Base-by-base conservation (phyloP, 2,113 vertebrate genomes). In the Sorex fumeus region DNA sequence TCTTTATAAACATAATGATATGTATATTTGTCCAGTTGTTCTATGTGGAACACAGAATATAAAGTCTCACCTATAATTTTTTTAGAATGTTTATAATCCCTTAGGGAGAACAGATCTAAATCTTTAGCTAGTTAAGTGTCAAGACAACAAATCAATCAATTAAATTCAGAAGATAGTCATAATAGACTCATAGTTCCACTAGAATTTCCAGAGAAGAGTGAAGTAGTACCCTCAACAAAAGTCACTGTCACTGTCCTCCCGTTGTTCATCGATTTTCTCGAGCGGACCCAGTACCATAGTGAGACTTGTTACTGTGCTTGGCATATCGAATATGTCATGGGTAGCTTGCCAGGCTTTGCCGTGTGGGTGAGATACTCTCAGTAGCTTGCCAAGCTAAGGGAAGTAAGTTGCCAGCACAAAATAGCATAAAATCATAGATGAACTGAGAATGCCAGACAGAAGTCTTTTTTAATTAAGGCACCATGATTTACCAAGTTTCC, bases 141-240 rank as follows among this genome's bases (percentile, higher is more conserved):
- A 91, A 94, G 43, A 87, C 70, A 80, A 71, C 86, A 16, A 87
- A 18, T 1, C 15, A 57, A 82, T 67, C 57, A 66, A 50, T 70
- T 53, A 90, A 71, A 57, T 40, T 74, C 7, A 78, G 30, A 62
- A 91, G 62, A 53, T 50, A 16, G 27, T 34, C 28, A 70, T 40
- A 23, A 19, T 12, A 78, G 8, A 25, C 23, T 82, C n/a, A 85
- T 32, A 78, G 80, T 72, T 69, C n/a, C 71, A 9, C 43, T 19
- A 50, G 8, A 10, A 57, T 30, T 72, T 72, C 47, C 36, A 34
- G 66, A 88, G 8, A 32, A 25, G 9, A 66, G 60, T 60, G 27
- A 93, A 75, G 43, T 30, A 43, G 13, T 75, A 34, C 43, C 15
- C 64, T 70, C 66, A 45, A 77, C 15, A 62, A 60, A 76, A 62